Percentiles rank a stretch among this genome's conserved stretches.
Evolutionary conservation across 1,140 invertebrate species (phyloP).

Genomic region (Brachystomella parvula): DNA sequence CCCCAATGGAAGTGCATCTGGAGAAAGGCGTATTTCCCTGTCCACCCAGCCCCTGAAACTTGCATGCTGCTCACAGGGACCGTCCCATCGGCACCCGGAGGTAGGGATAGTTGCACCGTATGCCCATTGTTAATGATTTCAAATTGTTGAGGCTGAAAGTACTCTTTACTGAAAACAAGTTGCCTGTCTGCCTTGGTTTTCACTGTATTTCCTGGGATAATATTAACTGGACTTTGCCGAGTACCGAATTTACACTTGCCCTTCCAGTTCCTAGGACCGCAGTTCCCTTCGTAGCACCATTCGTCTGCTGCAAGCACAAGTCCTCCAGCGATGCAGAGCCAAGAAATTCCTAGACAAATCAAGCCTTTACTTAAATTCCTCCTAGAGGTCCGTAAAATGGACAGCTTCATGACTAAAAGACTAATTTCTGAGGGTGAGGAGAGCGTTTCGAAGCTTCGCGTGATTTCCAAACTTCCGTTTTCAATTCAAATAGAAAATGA

Average conservation of each 20-base stretch:
- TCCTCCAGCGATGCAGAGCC: background rate
- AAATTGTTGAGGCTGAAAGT: background rate
- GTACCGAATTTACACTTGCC: conserved; percentile 15
- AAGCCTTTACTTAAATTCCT: too few relatives aligned
- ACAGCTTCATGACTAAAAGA: background rate
- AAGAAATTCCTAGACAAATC: background rate
- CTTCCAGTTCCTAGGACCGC: conserved; percentile 5
- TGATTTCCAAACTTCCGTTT: background rate
- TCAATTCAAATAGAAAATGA: too few relatives aligned
- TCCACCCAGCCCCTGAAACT: conserved; percentile 46
- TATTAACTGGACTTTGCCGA: conserved; percentile 32
- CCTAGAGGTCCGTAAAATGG: too few relatives aligned
- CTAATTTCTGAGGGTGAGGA: background rate
- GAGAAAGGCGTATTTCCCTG: conserved; percentile 51
- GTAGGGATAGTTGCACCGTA: background rate
- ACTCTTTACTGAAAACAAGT: background rate
- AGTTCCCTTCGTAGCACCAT: conserved; percentile 14
- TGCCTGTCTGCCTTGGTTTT: conserved; percentile 1
- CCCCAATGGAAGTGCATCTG: conserved; percentile 72
- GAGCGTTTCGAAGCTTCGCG: background rate
- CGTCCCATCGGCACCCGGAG: background rate
- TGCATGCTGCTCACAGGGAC: background rate
- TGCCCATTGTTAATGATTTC: conserved; percentile 13
- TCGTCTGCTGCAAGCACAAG: background rate
- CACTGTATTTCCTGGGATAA: background rate